Conservation (phyloP, 2,888 invertebrate species). For the Junonia oenone region DNA sequence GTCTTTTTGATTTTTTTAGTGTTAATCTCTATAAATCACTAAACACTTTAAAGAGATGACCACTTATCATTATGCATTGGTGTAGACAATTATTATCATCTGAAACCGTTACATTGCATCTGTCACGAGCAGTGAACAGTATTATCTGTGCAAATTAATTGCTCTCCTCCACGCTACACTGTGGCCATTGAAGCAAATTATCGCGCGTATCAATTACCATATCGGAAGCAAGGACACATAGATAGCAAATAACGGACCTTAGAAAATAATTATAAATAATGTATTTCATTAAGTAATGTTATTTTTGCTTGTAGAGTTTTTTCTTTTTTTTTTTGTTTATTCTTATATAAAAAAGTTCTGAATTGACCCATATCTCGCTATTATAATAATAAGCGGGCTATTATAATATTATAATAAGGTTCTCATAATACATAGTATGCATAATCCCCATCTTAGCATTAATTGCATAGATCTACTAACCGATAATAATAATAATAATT, state of each 20-base stretch:
- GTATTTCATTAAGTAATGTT: too few species aligned
- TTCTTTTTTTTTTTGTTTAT: too few species aligned
- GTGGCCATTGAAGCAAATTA: not conserved
- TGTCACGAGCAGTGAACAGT: conserved; percentile 14
- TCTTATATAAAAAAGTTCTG: too few species aligned
- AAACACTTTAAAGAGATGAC: not conserved
- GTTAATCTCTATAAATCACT: not conserved
- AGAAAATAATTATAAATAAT: too few species aligned
- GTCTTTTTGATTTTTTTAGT: not conserved
- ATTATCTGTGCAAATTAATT: conserved; percentile 21
- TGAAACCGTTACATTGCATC: conserved; percentile 15
- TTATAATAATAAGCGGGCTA: too few species aligned
- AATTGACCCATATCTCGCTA: too few species aligned
- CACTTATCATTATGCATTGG: conserved; percentile 6
- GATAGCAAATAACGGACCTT: not conserved
- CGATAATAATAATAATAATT: too few species aligned
- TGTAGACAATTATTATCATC: conserved; percentile 15
- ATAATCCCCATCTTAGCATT: too few species aligned
- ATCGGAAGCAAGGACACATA: not conserved
- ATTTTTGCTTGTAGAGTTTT: too few species aligned
- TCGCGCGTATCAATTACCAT: not conserved
- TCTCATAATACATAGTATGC: too few species aligned
- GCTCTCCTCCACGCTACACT: not conserved
- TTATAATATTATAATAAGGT: too few species aligned
- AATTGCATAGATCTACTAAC: too few species aligned